Percentiles rank a stretch among this genome's conserved stretches.
These are phyloP conservation scores for Thermophis baileyi DNA, from an alignment of 2,113 vertebrate genomes.

Conservation along the genomic window DNA sequence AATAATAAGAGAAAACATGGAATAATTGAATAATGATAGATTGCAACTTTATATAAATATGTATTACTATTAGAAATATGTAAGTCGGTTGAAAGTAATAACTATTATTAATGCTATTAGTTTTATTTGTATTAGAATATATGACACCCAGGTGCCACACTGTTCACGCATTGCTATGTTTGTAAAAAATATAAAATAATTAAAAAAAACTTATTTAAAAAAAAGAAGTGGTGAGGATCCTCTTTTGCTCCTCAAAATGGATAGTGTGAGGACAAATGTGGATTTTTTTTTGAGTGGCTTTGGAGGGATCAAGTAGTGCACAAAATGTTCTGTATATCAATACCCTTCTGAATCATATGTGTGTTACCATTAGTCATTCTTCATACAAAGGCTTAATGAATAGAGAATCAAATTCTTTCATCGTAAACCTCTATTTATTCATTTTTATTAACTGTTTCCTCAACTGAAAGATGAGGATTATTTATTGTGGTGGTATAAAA, in stretches of 20 bases:
- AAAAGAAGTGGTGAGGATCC: too few relatives aligned
- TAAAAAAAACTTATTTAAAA: too few relatives aligned
- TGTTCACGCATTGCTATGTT: too few relatives aligned
- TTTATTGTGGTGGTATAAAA: constrained; percentile 25
- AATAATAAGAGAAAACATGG: too few relatives aligned
- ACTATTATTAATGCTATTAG: too few relatives aligned
- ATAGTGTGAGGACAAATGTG: not conserved
- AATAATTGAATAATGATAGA: too few relatives aligned
- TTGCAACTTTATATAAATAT: too few relatives aligned
- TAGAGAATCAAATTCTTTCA: constrained; percentile 21
- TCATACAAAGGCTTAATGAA: not conserved
- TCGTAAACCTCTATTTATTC: not conserved
- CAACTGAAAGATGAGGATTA: constrained; percentile 3
- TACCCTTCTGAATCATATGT: not conserved
- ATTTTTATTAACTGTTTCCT: constrained; percentile 25
- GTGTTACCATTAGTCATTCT: not conserved
- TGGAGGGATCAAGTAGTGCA: not conserved
- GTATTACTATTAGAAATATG: too few relatives aligned
- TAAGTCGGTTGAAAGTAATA: too few relatives aligned
- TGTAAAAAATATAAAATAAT: too few relatives aligned
- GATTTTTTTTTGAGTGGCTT: not conserved
- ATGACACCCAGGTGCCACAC: too few relatives aligned
- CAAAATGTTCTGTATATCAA: not conserved
- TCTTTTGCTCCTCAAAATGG: not conserved
- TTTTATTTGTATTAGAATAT: too few relatives aligned